phyloP scores from a whole-genome alignment of 2,113 vertebrate species.

The Rhineura floridana region DNA sequence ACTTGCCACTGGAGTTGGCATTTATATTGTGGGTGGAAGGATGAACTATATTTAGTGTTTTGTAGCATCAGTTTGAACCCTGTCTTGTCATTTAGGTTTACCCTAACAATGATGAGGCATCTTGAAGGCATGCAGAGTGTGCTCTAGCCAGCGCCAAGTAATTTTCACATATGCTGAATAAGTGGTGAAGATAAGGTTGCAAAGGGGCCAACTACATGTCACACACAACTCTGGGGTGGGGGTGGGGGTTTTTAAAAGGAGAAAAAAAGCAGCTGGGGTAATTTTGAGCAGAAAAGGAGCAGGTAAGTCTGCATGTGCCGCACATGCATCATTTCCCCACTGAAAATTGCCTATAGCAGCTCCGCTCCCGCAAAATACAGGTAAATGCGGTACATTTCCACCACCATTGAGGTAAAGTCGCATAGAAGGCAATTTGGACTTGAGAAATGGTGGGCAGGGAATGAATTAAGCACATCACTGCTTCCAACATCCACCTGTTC shows the following conservation, averaged over 20 bases:
- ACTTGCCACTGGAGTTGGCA: not conserved
- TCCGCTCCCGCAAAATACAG: not conserved
- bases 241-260: not conserved
- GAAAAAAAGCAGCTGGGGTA: not conserved
- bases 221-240: not conserved
- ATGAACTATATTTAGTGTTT: not conserved
- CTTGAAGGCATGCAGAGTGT: not conserved
- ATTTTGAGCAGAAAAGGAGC: not conserved
- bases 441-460: too few relatives aligned
- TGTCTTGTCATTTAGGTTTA: constrained; percentile 32
- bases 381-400: not conserved
- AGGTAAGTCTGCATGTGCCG: not conserved
- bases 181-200: constrained; percentile 8
- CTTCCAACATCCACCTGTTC: too few relatives aligned
- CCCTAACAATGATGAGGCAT: constrained; percentile 43
- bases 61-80: constrained; percentile 13
- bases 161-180: not conserved
- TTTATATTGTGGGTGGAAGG: not conserved
- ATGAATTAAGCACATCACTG: too few relatives aligned
- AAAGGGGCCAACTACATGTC: not conserved
- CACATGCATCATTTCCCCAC: not conserved
- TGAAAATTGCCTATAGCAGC: not conserved
- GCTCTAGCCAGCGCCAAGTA: constrained; percentile 2
- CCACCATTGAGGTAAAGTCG: not conserved
- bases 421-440: too few relatives aligned